Conservation (phyloP, 92 coral and sea anemone species). For the Porites rus region DNA sequence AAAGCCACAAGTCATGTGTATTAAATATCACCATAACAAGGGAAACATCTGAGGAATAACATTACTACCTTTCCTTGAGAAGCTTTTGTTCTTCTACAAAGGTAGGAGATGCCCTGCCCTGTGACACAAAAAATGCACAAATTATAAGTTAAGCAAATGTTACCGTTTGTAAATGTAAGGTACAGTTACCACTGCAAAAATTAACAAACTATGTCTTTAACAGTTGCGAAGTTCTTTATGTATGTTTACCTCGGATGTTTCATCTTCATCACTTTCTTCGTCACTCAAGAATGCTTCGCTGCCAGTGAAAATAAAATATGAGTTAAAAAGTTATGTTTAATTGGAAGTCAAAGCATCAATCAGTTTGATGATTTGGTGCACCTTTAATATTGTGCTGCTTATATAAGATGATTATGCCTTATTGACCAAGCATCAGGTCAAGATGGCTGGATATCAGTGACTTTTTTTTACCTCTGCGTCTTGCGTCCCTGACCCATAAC, state of each 20-base stretch:
- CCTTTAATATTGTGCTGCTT: too few relatives aligned
- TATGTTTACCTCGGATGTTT: neutral
- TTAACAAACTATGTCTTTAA: too few relatives aligned
- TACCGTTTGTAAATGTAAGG: neutral
- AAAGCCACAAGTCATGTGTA: neutral
- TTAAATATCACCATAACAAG: too few relatives aligned
- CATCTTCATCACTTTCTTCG: constrained; percentile 77
- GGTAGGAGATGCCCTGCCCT: constrained; percentile 66
- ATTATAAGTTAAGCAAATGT: neutral
- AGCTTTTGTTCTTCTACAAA: constrained; percentile 88
- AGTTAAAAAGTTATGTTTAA: neutral
- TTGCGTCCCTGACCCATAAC: too few relatives aligned
- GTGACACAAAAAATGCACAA: neutral
- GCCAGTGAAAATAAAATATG: constrained; percentile 5
- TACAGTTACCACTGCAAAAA: neutral
- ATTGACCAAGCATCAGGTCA: too few relatives aligned
- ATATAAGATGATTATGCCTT: too few relatives aligned
- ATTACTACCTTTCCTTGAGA: constrained; percentile 82
- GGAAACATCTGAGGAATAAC: neutral
- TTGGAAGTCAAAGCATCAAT: too few relatives aligned
- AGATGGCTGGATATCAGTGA: too few relatives aligned
- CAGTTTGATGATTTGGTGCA: too few relatives aligned
- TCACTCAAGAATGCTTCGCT: constrained; percentile 93
- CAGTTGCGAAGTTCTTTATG: too few relatives aligned
- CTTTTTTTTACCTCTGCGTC: too few relatives aligned